Evolutionary conservation across 2,797 vertebrate genomes (phyloP).

Genomic region (Cirrhinus mrigala): DNA sequence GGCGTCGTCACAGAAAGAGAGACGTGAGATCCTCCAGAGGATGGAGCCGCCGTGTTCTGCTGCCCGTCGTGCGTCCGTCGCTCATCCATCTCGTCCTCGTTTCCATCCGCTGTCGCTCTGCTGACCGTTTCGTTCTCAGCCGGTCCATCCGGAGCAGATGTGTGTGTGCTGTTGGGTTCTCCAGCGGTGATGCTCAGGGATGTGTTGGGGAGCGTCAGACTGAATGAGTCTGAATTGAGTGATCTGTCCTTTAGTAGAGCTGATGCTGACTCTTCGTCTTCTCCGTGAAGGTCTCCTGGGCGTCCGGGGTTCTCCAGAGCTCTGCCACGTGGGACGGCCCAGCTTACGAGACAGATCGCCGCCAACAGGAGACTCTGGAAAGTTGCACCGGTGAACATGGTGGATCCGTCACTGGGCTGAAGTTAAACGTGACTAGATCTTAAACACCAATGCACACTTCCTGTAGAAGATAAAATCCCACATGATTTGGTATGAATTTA

Average conservation of each 20-base stretch:
- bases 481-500: neutral
- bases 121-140: neutral
- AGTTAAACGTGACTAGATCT: constrained; percentile 42
- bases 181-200: neutral
- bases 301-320: neutral
- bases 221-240: neutral
- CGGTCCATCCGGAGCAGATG: neutral
- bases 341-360: constrained; percentile 66
- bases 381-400: constrained; percentile 68
- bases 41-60: no score
- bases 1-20: neutral
- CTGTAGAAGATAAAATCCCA: neutral
- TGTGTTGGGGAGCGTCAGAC: neutral
- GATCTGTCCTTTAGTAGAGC: neutral
- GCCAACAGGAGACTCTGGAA: constrained; percentile 71
- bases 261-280: constrained; percentile 14
- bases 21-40: neutral
- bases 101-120: neutral
- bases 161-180: neutral
- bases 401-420: constrained; percentile 60
- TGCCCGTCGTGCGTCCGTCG: neutral
- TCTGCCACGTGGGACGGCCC: constrained; percentile 65
- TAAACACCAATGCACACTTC: constrained; percentile 14
- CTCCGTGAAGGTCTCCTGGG: neutral
- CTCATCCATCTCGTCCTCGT: neutral